A percentile compares a stretch with the other conserved stretches of the same genome.
These are phyloP conservation scores for Martes flavigula DNA, from an alignment of 2,797 vertebrate genomes.

Conservation along the genomic window DNA sequence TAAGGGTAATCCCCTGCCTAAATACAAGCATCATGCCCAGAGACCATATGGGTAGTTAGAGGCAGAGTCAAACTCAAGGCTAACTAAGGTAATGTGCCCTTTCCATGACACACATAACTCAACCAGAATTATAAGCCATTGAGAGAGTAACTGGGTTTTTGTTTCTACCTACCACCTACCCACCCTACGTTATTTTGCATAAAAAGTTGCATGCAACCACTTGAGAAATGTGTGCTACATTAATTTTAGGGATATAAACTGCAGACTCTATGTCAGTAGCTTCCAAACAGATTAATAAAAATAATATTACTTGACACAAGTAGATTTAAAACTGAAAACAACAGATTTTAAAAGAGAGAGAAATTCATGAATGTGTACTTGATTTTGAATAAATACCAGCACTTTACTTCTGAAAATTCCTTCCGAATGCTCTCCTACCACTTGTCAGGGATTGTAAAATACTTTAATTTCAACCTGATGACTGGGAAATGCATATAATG, in stretches of 20 bases:
- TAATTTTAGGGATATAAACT: neutral
- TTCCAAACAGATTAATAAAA: conserved; percentile 8
- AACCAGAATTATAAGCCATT: neutral
- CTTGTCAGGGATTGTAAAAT: neutral
- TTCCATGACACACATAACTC: neutral
- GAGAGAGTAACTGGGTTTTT: neutral
- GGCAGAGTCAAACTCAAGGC: neutral
- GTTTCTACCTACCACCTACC: too few species aligned
- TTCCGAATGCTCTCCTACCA: neutral
- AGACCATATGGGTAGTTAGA: neutral
- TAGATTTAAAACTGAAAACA: conserved; percentile 21
- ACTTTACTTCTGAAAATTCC: neutral
- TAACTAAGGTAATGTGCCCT: neutral
- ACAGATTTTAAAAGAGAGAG: neutral
- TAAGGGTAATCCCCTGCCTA: neutral
- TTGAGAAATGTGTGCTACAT: neutral
- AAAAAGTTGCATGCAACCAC: neutral
- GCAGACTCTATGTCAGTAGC: neutral
- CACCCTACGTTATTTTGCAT: neutral
- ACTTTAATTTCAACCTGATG: conserved; percentile 34
- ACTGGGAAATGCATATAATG: neutral
- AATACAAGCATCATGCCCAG: neutral
- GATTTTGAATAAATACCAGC: neutral
- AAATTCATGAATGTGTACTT: neutral
- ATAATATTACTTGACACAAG: neutral